Evolutionary conservation across 2,113 vertebrate species (phyloP), one percentile per base, ranked within the genome.

Genomic region (Australoheros scitulus): DNA sequence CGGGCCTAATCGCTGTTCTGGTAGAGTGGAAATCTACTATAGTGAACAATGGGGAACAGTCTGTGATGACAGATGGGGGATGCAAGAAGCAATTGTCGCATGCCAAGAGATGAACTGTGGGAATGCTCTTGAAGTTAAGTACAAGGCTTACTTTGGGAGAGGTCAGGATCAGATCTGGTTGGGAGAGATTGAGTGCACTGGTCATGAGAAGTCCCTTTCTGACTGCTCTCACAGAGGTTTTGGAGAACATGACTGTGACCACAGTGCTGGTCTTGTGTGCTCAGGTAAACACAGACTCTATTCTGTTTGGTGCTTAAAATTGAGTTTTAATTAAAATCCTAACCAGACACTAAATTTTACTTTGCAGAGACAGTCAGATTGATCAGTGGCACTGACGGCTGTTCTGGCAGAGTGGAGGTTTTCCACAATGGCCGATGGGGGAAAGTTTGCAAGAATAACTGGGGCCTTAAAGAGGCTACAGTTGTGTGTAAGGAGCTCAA

Each of bases 381-480:
- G 50, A 15, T 26, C 47, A 93, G 94, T n/a, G 90, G 91, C 11
- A 90, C 68, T 1, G 65, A 89, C 8, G 24, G 34, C 15, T 95
- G 95, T 84, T 92, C 92, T 77, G 94, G 95, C 15, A 88, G 85
- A 83, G 43, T 96, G 34, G 92, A 95, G 80, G 41, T 96, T 56
- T 75, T 13, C 6, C 43, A 90, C 0, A 1, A 86, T 22, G 34
- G 17, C 58, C 14, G 1, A 1, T 94, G 93, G 93, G 83, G 81
- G 6, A 92, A 89, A 24, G n/a, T 95, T 3, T 95, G 95, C 74
- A 87, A 64, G 26, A 79, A 81, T 43, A 26, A 55, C 64, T 95
- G 93, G 94, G 58, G 68, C 20, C 0, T 22, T 0, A 18, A 17
- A 18, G 82, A 92, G 59, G 86, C 92, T 18, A 1, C 8, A 6